Base-by-base conservation (phyloP, 2,113 vertebrate genomes). In the Macquaria australasica region DNA sequence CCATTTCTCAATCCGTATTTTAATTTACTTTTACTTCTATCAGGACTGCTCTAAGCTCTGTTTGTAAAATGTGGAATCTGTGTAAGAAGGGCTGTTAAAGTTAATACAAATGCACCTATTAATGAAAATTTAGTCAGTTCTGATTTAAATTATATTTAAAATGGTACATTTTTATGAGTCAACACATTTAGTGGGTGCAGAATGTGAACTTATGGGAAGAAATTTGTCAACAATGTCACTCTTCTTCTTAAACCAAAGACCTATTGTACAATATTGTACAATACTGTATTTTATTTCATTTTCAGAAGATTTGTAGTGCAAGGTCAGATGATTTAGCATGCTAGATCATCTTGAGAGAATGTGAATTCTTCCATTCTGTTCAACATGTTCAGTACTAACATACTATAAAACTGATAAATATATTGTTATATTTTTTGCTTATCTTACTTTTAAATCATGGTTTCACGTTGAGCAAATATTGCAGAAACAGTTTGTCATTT, bases 1-100 rank as follows among this genome's bases (percentile, higher is more conserved):
- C 2, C 41, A 63, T 84, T 85, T 90, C 15, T 75, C 66, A 84
- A 62, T 73, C 66, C 31, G 41, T 37, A 71, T 69, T 86, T 81
- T 73, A 79, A 87, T 77, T 81, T 77, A 43, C 28, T 34, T 34
- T 34, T 34, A 34, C 34, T 34, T 77, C 66, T 20, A 48, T 50
- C 14, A 4, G 8, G 34, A 50, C 41, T 31, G 37, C 59, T 69
- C 18, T n/a, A 11, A 70, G 62, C 6, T 56, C 66, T 23, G n/a
- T 59, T 75, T 79, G 67, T 18, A 60, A 66, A 72, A 16, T 20
- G 28, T 59, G 25, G 10, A 66, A 71, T 79, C 14, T 84, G 39
- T 81, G n/a, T 53, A 5, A 25, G n/a, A 39, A 67, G 5, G 5
- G 55, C 45, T 48, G 51, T 51, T 39, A 6, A 34, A n/a, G 43